phyloP scores from a whole-genome alignment of 2,888 invertebrate genomes.

The Platycnemis pennipes region DNA sequence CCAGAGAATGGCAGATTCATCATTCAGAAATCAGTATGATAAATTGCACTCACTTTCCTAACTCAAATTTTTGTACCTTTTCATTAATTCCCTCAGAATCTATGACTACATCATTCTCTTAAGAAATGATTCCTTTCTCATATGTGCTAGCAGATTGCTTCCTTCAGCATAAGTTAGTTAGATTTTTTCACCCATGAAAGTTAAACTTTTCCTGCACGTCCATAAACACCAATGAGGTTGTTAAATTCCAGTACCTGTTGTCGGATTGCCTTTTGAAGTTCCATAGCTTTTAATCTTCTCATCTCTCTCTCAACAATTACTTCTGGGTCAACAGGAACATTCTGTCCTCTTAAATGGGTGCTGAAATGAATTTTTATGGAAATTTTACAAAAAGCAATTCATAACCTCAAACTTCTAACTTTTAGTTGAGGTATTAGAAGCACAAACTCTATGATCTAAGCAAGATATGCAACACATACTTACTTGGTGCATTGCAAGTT shows the following conservation, averaged over 20 bases:
- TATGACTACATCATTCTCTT: too few species aligned
- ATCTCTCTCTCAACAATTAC: slow-evolving; percentile 90
- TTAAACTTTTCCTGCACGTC: too few species aligned
- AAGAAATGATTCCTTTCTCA: too few species aligned
- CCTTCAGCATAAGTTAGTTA: too few species aligned
- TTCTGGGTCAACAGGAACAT: slow-evolving; percentile 89
- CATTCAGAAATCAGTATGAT: too few species aligned
- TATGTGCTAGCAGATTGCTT: too few species aligned
- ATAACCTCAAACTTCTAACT: neutral
- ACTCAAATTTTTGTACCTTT: too few species aligned
- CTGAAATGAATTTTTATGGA: slow-evolving; percentile 75
- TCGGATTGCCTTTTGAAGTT: slow-evolving; percentile 92
- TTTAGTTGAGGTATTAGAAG: neutral
- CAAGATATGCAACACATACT: neutral
- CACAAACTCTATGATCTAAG: neutral
- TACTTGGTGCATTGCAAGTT: slow-evolving; percentile 42
- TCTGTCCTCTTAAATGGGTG: slow-evolving; percentile 91
- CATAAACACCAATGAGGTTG: too few species aligned
- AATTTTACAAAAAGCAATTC: neutral
- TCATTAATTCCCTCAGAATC: too few species aligned
- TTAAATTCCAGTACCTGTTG: slow-evolving; percentile 80
- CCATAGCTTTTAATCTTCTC: slow-evolving; percentile 90
- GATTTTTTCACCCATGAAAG: too few species aligned
- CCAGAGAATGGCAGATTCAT: too few species aligned
- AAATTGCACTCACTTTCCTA: too few species aligned